Base-by-base conservation (phyloP, 2,888 invertebrate genomes). In the Aphidius colemani region DNA sequence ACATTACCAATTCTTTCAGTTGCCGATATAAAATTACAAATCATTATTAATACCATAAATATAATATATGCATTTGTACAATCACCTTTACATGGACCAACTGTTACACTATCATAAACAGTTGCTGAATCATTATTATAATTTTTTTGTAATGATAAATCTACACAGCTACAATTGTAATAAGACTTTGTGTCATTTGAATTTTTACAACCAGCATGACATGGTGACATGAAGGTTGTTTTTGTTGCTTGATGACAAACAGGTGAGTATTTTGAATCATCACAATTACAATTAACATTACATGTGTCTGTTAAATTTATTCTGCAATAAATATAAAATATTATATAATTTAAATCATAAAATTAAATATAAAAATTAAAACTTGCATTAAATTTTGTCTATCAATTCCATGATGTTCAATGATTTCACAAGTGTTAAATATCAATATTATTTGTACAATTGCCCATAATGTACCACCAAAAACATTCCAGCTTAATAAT, bases 191-290 rank as follows among this genome's bases (percentile, higher is more conserved):
- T 79, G 59, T 79, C 76, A 18, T 81, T 69, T 8, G 76, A 67
- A 3, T 70, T 72, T 6, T 74, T 83, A 70, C 91, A 92, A 0
- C 91, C 91, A 0, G 91, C 91, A 75, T 90, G 90, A 71, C 92
- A 92, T 0, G 91, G 87, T 0, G 90, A 90, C 78, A 88, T 91
- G 73, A 85, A 91, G 1, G 89, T 88, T 10, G 85, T 84, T 59
- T 80, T 83, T 0, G 84, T 84, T 10, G 85, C 79, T 49, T 84
- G 83, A 68, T 87, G 85, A 71, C 90, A 90, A 0, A 90, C 87
- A 0, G 90, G 90, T 5, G 87, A 85, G 77, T 88, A 90, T 67
- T 86, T 85, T 7, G 87, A 83, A 18, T 82, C 80, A 3, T 83
- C 83, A 75, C 90, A 90, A 44, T 84, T 83, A 76, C 90, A 90